A percentile compares a stretch with the other conserved stretches of the same genome.
Conservation (phyloP, 2,888 invertebrate genomes). For the Dermolepida albohirtum region DNA sequence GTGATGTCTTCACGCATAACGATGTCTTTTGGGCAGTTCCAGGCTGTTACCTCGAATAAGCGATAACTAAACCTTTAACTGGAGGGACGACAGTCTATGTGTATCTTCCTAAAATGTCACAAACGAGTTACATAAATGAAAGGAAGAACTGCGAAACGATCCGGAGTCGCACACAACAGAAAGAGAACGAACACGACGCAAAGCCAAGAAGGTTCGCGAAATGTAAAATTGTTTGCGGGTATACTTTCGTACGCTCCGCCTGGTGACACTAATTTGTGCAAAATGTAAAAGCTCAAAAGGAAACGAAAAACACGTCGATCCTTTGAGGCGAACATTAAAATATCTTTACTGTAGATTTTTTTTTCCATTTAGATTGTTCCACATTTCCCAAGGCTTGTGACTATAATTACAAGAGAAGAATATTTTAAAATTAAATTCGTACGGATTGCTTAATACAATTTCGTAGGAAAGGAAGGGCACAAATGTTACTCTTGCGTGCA, state of each 20-base stretch:
- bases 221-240: constrained; percentile 56
- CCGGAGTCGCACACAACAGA: constrained; percentile 26
- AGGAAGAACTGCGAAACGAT: too few species aligned
- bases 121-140: too few species aligned
- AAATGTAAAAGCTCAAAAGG: constrained; percentile 14
- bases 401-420: too few species aligned
- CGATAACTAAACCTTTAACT: constrained; percentile 29
- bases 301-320: constrained; percentile 28
- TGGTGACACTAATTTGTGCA: constrained; percentile 56
- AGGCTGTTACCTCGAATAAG: constrained; percentile 44
- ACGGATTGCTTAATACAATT: too few species aligned
- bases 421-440: too few species aligned
- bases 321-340: constrained; percentile 35
- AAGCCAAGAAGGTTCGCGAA: constrained; percentile 51
- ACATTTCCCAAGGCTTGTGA: too few species aligned
- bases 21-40: constrained; percentile 45
- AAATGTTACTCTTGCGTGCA: too few species aligned
- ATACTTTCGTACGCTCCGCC: constrained; percentile 53
- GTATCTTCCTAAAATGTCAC: too few species aligned
- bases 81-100: constrained; percentile 12
- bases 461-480: too few species aligned
- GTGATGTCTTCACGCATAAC: constrained; percentile 36
- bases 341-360: constrained; percentile 1
- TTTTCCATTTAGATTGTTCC: too few species aligned
- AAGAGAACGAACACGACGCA: too few species aligned